Base-by-base conservation (phyloP, 2,113 vertebrate genomes). In the Siphamia tubifer region DNA sequence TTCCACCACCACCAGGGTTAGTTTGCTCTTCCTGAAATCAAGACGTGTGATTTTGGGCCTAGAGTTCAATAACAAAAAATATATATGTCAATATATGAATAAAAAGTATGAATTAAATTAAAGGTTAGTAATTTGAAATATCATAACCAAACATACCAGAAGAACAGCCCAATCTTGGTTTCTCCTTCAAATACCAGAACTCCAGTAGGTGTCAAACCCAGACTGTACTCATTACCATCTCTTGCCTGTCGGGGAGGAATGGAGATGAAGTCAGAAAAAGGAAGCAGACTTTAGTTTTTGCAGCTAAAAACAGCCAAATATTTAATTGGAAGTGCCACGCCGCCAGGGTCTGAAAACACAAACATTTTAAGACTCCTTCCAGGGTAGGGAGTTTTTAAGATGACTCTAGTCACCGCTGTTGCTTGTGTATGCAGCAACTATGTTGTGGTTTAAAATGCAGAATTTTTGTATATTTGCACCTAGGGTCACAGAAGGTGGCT, bases 21-120 rank as follows among this genome's bases (percentile, higher is more conserved):
- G 92, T 80, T 96, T 99, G 87, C 91, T 97, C 87, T 97, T 99
- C 91, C 94, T 99, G 81, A 99, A 99, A 88, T 99, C 98, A 87
- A 99, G 88, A 28, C 96, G 93, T 20, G 97, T 99, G 89, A 99
- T 99, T 87, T 99, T 99, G 15, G 98, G 98, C 98, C 98, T 99
- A 77, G 3, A 74, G 53, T 0, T 48, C 6, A 27, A n/a, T 25
- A 15, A 15, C 3, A 23, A 6, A 47, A 8, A 9, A n/a, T 25
- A 17, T 3, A 61, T 9, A 24, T 28, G 8, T 5, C 1, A 28
- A 19, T 5, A 58, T 3, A 47, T 8, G 8, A 13, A 48, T 6
- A 61, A 1, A 0, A 17, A 13, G 61, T 2, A 27, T 1, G 4
- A 12, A 42, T 2, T 1, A 24, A 27, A 32, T 23, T 12, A 17